phyloP scores from a whole-genome alignment of 2,888 invertebrate species.

The Andrena haemorrhoa region DNA sequence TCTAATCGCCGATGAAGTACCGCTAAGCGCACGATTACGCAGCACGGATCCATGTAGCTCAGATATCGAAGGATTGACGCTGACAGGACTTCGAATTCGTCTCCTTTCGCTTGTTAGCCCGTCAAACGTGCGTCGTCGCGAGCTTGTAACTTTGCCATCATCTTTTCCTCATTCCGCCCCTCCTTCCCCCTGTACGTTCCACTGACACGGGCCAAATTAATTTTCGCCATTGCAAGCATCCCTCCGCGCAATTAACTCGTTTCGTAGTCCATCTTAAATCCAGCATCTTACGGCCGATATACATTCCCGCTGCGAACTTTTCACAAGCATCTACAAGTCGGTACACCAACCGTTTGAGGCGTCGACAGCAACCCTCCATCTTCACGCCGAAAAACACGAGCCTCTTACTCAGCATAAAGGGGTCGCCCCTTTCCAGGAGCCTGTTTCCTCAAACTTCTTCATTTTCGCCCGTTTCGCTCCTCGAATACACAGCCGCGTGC shows the following conservation, averaged over 20 bases:
- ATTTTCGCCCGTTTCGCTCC: neutral
- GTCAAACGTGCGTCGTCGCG: slow-evolving; percentile 59
- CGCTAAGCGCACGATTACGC: slow-evolving; percentile 60
- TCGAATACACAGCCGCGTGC: neutral
- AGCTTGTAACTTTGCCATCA: slow-evolving; percentile 67
- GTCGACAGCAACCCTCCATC: neutral
- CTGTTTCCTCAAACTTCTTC: slow-evolving; percentile 22
- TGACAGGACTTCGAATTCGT: slow-evolving; percentile 62
- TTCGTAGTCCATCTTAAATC: neutral
- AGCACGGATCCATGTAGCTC: slow-evolving; percentile 47
- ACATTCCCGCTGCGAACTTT: no score
- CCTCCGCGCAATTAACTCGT: slow-evolving; percentile 27
- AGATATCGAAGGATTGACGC: slow-evolving; percentile 51
- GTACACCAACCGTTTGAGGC: neutral
- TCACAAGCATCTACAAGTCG: neutral
- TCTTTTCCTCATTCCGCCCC: slow-evolving; percentile 53
- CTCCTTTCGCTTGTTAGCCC: slow-evolving; percentile 55
- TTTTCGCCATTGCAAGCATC: slow-evolving; percentile 20
- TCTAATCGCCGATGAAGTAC: slow-evolving; percentile 54
- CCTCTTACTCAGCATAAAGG: neutral
- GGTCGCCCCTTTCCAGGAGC: neutral
- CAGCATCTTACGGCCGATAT: neutral
- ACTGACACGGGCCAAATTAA: slow-evolving; percentile 42
- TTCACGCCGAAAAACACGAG: slow-evolving; percentile 21
- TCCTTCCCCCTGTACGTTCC: neutral